phyloP scores from a whole-genome alignment of 2,797 vertebrate species.

The Manis javanica region DNA sequence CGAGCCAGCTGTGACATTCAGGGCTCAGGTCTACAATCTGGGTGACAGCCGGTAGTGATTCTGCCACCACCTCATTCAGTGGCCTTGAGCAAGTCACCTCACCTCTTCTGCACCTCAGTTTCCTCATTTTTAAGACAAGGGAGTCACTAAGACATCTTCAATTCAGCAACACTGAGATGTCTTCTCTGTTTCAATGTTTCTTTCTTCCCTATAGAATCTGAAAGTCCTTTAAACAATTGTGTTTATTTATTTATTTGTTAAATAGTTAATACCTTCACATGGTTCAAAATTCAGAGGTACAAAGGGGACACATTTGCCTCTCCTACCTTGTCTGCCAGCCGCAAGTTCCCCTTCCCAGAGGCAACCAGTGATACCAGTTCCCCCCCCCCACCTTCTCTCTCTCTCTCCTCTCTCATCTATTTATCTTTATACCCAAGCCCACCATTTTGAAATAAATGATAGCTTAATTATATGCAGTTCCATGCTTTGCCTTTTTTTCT shows the following conservation, averaged over 20 bases:
- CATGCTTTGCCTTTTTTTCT: background rate
- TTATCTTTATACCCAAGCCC: background rate
- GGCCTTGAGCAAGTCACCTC: background rate
- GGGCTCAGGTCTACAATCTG: background rate
- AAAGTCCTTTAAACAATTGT: constrained; percentile 26
- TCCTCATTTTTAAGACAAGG: constrained; percentile 7
- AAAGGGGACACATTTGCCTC: background rate
- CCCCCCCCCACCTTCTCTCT: background rate
- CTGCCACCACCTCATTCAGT: background rate
- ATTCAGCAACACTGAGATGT: background rate
- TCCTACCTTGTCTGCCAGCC: background rate
- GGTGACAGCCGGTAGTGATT: background rate
- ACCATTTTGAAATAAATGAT: background rate
- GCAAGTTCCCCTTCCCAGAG: background rate
- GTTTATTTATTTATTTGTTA: constrained; percentile 19
- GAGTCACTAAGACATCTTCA: background rate
- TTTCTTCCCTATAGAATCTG: background rate
- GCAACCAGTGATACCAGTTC: background rate
- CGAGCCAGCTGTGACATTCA: background rate
- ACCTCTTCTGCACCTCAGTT: background rate
- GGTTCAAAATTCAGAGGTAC: constrained; percentile 22
- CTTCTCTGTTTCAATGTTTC: background rate
- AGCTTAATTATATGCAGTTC: background rate
- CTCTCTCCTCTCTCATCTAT: background rate
- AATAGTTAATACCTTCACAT: background rate